Evolutionary conservation across 1,140 invertebrate genomes (phyloP), one percentile per base, ranked within the genome.

Genomic region (Lamellibrachia luymesi): DNA sequence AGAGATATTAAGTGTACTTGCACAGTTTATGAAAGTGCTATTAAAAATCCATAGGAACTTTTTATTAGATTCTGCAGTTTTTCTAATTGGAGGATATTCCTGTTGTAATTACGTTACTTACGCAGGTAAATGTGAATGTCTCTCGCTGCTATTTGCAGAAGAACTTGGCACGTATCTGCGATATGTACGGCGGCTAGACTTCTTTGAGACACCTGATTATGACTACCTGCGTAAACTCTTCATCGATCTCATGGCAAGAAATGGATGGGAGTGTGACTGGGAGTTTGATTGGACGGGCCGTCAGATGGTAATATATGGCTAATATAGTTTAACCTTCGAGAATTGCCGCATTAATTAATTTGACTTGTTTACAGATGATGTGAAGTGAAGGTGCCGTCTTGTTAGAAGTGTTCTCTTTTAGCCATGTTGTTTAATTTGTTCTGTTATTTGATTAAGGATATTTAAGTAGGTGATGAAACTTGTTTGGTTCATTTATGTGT

Each of bases 181-280:
- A 94, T 99, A 99, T 97, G 99, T 99, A 93, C 97, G 99, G 95
- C 97, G 98, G 96, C 97, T 99, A 95, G 99, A 99, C 97, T 99
- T 99, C 97, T 99, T 99, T 97, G 99, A 99, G 97, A 99, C 99
- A 93, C 99, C 99, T 51, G 99, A 99, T 97, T 99, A 99, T 97
- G 99, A 99, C 97, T 99, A 99, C 97, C 97, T 99, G 95, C 97
- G 98, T 95, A 98, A 98, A 96, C 97, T 99, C 95, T 99, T 99
- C 97, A 98, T 98, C 96, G 98, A 98, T 97, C 97, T 99, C 95
- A 99, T 99, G 97, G 98, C 99, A 95, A 97, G 98, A 95, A 98
- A 98, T 97, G 98, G 98, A 94, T 99, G 98, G 96, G 97, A 98
- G 94, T 98, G 99, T 96, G 99, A 99, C 97, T 98, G 98, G 95